Evolutionary conservation across 1,140 invertebrate genomes (phyloP).

Genomic region (Ceratina japonica): DNA sequence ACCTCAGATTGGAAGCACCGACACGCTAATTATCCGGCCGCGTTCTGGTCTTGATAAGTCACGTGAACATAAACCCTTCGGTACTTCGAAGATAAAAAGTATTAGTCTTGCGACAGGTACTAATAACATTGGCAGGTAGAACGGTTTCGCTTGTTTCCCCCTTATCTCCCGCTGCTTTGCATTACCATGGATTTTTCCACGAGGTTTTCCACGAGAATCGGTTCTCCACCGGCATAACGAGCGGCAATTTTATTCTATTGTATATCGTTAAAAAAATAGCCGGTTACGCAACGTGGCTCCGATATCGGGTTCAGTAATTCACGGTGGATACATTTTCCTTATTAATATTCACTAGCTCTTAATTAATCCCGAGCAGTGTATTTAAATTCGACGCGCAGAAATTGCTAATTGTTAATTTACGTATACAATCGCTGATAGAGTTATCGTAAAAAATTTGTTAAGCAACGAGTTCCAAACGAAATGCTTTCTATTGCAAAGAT

Average conservation of each 20-base stretch:
- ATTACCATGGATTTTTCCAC: no score
- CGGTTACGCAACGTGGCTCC: not conserved
- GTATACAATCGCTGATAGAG: no score
- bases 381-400: not conserved
- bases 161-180: not conserved
- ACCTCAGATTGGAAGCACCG: slow-evolving; percentile 54
- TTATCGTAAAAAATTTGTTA: no score
- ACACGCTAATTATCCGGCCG: slow-evolving; percentile 57
- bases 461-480: no score
- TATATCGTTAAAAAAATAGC: not conserved
- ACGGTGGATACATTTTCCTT: not conserved
- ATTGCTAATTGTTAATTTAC: no score
- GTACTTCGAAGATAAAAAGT: slow-evolving; percentile 38
- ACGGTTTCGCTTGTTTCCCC: not conserved
- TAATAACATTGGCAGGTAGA: slow-evolving; percentile 22
- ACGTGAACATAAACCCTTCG: slow-evolving; percentile 28
- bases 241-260: not conserved
- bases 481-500: no score
- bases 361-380: not conserved
- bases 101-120: slow-evolving; percentile 38
- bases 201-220: not conserved
- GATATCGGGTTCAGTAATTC: not conserved
- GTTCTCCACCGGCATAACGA: not conserved
- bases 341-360: not conserved
- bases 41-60: slow-evolving; percentile 39